phyloP scores from a whole-genome alignment of 2,888 invertebrate species.

The Entomobrya multifasciata region DNA sequence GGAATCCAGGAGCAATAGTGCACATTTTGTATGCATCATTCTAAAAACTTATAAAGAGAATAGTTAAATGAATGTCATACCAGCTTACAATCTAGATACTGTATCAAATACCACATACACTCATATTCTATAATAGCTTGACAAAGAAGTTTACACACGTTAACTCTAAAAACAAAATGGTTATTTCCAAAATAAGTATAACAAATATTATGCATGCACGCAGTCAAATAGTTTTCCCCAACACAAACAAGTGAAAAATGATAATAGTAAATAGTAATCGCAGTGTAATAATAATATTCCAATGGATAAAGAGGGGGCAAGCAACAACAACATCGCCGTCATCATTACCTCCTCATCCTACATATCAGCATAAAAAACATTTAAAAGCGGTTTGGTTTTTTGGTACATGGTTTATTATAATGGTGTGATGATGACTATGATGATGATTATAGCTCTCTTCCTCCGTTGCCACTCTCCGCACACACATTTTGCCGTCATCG shows the following conservation, averaged over 20 bases:
- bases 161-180: slow-evolving; percentile 8
- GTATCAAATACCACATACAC: background rate
- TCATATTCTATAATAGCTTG: slow-evolving; percentile 10
- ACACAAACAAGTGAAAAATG: slow-evolving; percentile 33
- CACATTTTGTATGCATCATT: slow-evolving; percentile 43
- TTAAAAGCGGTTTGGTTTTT: slow-evolving; percentile 70
- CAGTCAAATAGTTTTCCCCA: slow-evolving; percentile 35
- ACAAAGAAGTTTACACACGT: slow-evolving; percentile 10
- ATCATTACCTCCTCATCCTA: background rate
- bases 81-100: background rate
- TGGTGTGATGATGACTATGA: slow-evolving; percentile 71
- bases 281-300: slow-evolving; percentile 34
- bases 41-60: background rate
- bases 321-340: slow-evolving; percentile 20
- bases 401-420: slow-evolving; percentile 71
- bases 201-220: slow-evolving; percentile 52
- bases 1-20: slow-evolving; percentile 39
- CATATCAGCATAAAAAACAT: slow-evolving; percentile 25
- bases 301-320: slow-evolving; percentile 61
- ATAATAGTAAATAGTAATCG: slow-evolving; percentile 61
- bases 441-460: slow-evolving; percentile 67
- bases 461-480: slow-evolving; percentile 42
- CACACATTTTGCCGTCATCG: slow-evolving; percentile 33
- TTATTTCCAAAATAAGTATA: slow-evolving; percentile 29
- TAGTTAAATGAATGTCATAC: background rate